phyloP scores from a whole-genome alignment of 1,140 invertebrate genomes.

The Araneus ventricosus region DNA sequence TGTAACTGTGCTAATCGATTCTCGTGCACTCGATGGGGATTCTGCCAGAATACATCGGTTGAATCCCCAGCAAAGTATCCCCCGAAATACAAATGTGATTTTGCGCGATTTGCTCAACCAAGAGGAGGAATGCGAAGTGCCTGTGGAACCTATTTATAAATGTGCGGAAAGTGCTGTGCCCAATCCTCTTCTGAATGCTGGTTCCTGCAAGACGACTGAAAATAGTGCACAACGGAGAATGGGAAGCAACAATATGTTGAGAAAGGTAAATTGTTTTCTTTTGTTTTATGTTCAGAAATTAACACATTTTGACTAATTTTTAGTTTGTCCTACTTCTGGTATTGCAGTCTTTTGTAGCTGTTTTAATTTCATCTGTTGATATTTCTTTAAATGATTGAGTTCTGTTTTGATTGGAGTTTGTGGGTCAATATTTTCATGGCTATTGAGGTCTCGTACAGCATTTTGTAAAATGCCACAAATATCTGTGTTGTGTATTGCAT shows the following conservation, averaged over 20 bases:
- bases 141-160: conserved; percentile 60
- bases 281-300: not conserved
- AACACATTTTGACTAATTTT: too few relatives aligned
- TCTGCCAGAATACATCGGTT: not conserved
- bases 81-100: conserved; percentile 69
- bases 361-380: too few relatives aligned
- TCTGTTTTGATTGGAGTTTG: too few relatives aligned
- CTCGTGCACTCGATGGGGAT: conserved; percentile 25
- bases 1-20: conserved; percentile 35
- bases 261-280: conserved; percentile 46
- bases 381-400: too few relatives aligned
- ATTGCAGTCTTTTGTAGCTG: too few relatives aligned
- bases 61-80: conserved; percentile 10
- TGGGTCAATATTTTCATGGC: too few relatives aligned
- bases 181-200: conserved; percentile 52
- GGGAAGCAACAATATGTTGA: conserved; percentile 70
- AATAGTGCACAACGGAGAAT: conserved; percentile 49
- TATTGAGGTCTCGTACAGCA: too few relatives aligned
- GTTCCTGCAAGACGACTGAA: conserved; percentile 60
- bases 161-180: conserved; percentile 35
- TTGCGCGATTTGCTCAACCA: conserved; percentile 76
- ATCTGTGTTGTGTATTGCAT: too few relatives aligned
- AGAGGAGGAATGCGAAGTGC: conserved; percentile 67
- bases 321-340: too few relatives aligned
- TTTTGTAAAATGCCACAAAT: too few relatives aligned